A percentile compares a stretch with the other conserved stretches of the same genome.
Evolutionary conservation across 2,888 invertebrate genomes (phyloP).

Genomic region (Drosophila recens): DNA sequence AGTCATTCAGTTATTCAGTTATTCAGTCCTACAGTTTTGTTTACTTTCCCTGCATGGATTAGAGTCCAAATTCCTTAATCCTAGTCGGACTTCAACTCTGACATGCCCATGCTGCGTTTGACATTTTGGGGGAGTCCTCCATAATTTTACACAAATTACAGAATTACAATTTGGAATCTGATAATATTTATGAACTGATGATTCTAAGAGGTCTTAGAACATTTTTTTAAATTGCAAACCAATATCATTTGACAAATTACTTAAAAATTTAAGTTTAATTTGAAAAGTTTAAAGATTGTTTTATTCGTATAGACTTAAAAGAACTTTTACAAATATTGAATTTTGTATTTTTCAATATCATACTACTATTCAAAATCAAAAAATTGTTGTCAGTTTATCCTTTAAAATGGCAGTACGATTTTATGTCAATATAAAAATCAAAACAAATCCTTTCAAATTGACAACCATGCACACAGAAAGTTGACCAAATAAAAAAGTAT

Average conservation of each 20-base stretch:
- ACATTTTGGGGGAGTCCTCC: not conserved
- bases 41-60: slow-evolving; percentile 54
- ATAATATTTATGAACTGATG: slow-evolving; percentile 11
- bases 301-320: not conserved
- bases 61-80: slow-evolving; percentile 74
- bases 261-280: slow-evolving; percentile 8
- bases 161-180: slow-evolving; percentile 13
- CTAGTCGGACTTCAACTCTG: slow-evolving; percentile 19
- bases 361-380: slow-evolving; percentile 2
- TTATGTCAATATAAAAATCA: slow-evolving; percentile 21
- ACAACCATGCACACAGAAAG: slow-evolving; percentile 1
- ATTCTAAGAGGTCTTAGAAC: not conserved
- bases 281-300: not conserved
- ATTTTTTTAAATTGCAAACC: not conserved
- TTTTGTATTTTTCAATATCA: not conserved
- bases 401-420: not conserved
- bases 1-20: slow-evolving; percentile 56
- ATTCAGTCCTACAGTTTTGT: slow-evolving; percentile 46
- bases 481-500: slow-evolving; percentile 4
- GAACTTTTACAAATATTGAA: not conserved
- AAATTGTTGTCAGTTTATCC: slow-evolving; percentile 15
- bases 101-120: slow-evolving; percentile 37
- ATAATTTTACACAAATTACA: slow-evolving; percentile 27
- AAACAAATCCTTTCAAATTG: slow-evolving; percentile 26
- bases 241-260: not conserved